Base-by-base conservation (phyloP, 2,797 vertebrate genomes). In the Telmatherina bonti region DNA sequence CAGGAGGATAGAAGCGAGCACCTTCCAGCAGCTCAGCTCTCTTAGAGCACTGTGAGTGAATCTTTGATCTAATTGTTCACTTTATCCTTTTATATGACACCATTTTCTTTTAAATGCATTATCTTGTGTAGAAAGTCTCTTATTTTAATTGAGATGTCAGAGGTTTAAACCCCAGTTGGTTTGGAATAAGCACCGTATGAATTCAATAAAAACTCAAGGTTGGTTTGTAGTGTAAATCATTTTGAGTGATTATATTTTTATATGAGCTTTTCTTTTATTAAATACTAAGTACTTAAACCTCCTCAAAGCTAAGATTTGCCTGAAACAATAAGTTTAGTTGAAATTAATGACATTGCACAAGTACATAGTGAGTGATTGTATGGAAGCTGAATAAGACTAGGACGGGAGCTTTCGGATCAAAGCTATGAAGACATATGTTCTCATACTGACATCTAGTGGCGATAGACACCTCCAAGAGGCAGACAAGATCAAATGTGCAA, bases 1-100 rank as follows among this genome's bases (percentile, higher is more conserved):
- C 90, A 92, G 84, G 24, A 94, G 94, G 87, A 94, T 99, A 12
- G 85, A 95, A 88, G 95, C 93, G 10, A 94, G 94, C 78, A 97
- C 96, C 67, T 98, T 99, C 69, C 88, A 94, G 84, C 96, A 97
- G 91, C 96, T 98, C 65, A 24, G 82, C 78, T 95, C 94, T 64
- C 93, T 99, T 31, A 95, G 94, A 77, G 91, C 94, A 67, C 93
- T 98, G 97, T 97, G 88, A 96, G 96, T 96, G 68, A 41, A 52
- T n/a, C 26, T 41, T 35, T 65, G 45, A 54, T 67, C 0, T 36
- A 33, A 47, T 0, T 22, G n/a, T 62, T 57, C 3, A n/a, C 55
- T 66, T 72, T 59, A 29, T 43, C n/a, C 7, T 51, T 68, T 64
- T 53, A 27, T 45, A 20, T 11, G 31, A 53, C 24, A 13, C 35